A percentile compares a stretch with the other conserved stretches of the same genome.
Conservation (phyloP, 1,140 invertebrate species). For the Pseudachorutes palmiensis region DNA sequence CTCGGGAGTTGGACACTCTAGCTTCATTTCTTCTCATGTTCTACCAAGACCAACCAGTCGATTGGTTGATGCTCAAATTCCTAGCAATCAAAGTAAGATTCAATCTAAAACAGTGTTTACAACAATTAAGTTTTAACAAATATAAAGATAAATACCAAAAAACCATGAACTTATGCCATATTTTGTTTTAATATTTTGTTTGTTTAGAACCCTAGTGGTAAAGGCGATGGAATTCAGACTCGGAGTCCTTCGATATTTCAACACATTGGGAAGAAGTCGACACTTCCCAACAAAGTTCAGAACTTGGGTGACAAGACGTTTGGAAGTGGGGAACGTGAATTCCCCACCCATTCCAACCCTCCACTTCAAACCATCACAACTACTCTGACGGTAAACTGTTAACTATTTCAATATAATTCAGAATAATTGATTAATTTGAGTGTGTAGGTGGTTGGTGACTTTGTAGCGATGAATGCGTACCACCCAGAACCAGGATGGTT, state of each 20-base stretch:
- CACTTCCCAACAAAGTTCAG: constrained; percentile 34
- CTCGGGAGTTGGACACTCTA: constrained; percentile 22
- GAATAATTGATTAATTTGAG: too few species aligned
- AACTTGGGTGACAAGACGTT: constrained; percentile 31
- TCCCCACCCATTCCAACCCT: too few species aligned
- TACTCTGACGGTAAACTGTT: too few species aligned
- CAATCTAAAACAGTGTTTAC: neutral
- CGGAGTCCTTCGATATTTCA: constrained; percentile 34
- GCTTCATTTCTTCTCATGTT: constrained; percentile 30
- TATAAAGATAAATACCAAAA: neutral
- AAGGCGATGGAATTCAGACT: constrained; percentile 16
- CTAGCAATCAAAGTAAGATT: neutral
- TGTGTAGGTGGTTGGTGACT: too few species aligned
- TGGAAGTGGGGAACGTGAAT: constrained; percentile 29
- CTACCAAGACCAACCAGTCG: constrained; percentile 35
- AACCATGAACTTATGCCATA: neutral
- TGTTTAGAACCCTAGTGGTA: constrained; percentile 19
- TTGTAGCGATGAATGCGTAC: too few species aligned
- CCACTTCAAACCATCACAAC: too few species aligned
- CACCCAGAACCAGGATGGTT: too few species aligned
- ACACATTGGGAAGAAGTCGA: constrained; percentile 34
- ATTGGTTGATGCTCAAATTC: constrained; percentile 28
- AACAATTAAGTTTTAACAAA: neutral
- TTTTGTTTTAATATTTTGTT: constrained; percentile 2
- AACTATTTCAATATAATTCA: too few species aligned